Conservation (phyloP, 2,888 invertebrate genomes). For the Pachydiplax longipennis region DNA sequence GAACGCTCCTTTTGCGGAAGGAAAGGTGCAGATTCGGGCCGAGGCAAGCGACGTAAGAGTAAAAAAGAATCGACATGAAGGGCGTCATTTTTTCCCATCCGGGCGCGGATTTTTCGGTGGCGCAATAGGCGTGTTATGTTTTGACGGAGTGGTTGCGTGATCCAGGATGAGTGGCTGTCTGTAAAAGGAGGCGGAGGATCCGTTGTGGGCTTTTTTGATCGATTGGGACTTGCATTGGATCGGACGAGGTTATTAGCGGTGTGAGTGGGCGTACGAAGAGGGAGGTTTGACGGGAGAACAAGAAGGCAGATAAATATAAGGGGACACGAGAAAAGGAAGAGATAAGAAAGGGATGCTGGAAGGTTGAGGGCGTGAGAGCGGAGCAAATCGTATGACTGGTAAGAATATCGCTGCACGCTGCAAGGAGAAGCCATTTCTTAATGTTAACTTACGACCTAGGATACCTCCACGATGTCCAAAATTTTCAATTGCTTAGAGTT, state of each 20-base stretch:
- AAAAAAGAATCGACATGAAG: background rate
- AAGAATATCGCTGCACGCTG: too few relatives aligned
- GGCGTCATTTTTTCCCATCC: background rate
- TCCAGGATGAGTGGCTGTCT: background rate
- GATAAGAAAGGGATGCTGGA: background rate
- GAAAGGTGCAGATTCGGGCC: background rate
- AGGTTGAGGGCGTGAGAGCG: background rate
- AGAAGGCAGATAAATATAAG: background rate
- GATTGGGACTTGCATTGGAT: constrained; percentile 22
- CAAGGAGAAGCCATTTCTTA: too few relatives aligned
- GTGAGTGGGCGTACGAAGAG: background rate
- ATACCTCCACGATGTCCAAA: too few relatives aligned
- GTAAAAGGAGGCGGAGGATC: background rate
- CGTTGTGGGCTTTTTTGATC: constrained; percentile 13
- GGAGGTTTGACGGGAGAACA: background rate
- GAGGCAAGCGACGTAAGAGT: background rate
- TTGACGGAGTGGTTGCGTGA: background rate
- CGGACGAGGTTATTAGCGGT: constrained; percentile 29
- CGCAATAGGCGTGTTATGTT: background rate
- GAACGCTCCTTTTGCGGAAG: background rate
- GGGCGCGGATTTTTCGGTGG: background rate
- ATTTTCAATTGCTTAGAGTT: too few relatives aligned
- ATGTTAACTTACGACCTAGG: too few relatives aligned
- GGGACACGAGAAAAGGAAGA: background rate
- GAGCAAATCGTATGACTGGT: background rate